A percentile compares a stretch with the other conserved stretches of the same genome.
Evolutionary conservation across 2,888 invertebrate genomes (phyloP).

Genomic region (Zhuqinia jingwanae): DNA sequence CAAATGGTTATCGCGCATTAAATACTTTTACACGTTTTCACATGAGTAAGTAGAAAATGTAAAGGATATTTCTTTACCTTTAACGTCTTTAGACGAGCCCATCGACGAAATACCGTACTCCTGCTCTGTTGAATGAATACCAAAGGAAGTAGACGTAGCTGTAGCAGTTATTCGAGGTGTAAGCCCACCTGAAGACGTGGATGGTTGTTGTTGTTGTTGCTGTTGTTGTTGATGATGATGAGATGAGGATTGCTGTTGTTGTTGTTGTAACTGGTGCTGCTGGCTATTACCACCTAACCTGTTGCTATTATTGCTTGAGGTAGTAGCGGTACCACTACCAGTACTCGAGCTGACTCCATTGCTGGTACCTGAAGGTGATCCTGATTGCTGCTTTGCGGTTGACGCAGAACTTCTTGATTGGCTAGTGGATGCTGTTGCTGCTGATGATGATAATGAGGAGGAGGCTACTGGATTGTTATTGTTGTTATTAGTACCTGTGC

Average conservation of each 20-base stretch:
- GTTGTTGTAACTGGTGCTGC: slow-evolving; percentile 20
- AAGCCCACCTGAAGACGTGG: slow-evolving; percentile 60
- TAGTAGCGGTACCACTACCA: slow-evolving; percentile 1
- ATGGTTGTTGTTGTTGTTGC: slow-evolving; percentile 42
- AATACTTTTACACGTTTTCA: too few relatives aligned
- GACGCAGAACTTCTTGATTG: slow-evolving; percentile 61
- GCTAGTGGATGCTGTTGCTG: slow-evolving; percentile 51
- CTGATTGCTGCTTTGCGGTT: slow-evolving; percentile 47
- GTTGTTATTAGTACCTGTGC: slow-evolving; percentile 21
- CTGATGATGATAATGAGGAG: slow-evolving; percentile 49
- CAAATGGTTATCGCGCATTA: too few relatives aligned
- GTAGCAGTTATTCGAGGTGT: slow-evolving; percentile 6
- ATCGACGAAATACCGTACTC: slow-evolving; percentile 20
- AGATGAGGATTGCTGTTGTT: slow-evolving; percentile 50
- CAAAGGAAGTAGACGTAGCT: slow-evolving; percentile 28
- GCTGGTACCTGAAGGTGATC: slow-evolving; percentile 50
- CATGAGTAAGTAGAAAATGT: not conserved
- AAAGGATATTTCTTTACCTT: slow-evolving; percentile 67
- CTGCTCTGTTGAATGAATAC: slow-evolving; percentile 38
- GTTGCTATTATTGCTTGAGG: not conserved
- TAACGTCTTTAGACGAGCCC: slow-evolving; percentile 73
- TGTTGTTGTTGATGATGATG: slow-evolving; percentile 49
- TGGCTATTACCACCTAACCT: not conserved
- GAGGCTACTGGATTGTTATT: slow-evolving; percentile 19
- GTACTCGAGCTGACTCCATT: slow-evolving; percentile 61